Evolutionary conservation across 1,140 invertebrate species (phyloP).

Genomic region (Drosophila ananassae): DNA sequence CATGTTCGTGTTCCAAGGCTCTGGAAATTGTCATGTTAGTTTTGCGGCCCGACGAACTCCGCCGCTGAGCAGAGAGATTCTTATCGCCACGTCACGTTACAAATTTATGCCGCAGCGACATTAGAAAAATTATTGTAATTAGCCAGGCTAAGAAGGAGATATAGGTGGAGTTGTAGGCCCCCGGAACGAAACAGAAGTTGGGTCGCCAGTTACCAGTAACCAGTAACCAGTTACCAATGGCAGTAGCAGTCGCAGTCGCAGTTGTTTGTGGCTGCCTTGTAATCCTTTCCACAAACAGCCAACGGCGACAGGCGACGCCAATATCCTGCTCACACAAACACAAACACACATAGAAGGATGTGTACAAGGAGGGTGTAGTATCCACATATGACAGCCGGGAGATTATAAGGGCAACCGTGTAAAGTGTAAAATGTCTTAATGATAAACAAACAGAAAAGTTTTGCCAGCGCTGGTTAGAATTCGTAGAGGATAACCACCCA

Average conservation of each 20-base stretch:
- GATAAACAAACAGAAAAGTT: slow-evolving; percentile 82
- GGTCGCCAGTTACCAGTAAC: slow-evolving; percentile 13
- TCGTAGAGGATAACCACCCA: slow-evolving; percentile 29
- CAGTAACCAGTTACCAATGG: slow-evolving; percentile 18
- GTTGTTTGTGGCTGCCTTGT: slow-evolving; percentile 71
- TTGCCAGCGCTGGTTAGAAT: slow-evolving; percentile 65
- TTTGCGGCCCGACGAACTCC: slow-evolving; percentile 19
- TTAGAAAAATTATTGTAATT: slow-evolving; percentile 81
- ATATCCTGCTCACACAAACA: slow-evolving; percentile 58
- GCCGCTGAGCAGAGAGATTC: slow-evolving; percentile 47
- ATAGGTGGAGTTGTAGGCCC: slow-evolving; percentile 15
- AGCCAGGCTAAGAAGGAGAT: slow-evolving; percentile 34
- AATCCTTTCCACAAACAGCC: slow-evolving; percentile 76
- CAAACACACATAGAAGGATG: slow-evolving; percentile 10
- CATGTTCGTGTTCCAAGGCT: slow-evolving; percentile 66
- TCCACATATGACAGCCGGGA: slow-evolving; percentile 63
- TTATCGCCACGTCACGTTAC: slow-evolving; percentile 75
- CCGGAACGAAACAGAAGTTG: background rate
- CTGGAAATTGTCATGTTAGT: slow-evolving; percentile 75
- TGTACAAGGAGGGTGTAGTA: slow-evolving; percentile 7
- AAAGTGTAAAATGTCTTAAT: slow-evolving; percentile 81
- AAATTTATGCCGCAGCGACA: slow-evolving; percentile 72
- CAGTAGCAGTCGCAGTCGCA: slow-evolving; percentile 39
- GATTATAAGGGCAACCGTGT: slow-evolving; percentile 77
- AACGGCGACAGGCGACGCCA: slow-evolving; percentile 67